Conservation (phyloP, 2,888 invertebrate genomes). For the Rotaria socialis region DNA sequence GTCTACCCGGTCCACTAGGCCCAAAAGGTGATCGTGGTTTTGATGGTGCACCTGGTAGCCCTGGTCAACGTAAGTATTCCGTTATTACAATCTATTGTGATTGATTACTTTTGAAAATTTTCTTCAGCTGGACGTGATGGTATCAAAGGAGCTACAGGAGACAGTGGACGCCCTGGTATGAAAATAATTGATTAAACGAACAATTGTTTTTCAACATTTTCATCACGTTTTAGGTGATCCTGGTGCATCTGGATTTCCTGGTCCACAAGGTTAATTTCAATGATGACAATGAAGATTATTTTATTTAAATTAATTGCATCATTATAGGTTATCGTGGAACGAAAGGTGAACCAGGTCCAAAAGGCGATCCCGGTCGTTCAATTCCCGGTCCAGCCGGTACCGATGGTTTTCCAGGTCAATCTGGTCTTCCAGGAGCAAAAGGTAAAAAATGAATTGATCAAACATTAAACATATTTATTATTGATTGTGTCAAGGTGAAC, state of each 20-base stretch:
- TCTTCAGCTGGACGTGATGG: constrained; percentile 48
- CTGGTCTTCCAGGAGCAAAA: constrained; percentile 47
- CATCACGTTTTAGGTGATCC: constrained; percentile 47
- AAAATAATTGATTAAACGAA: constrained; percentile 43
- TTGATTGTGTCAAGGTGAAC: constrained; percentile 38
- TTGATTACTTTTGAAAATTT: constrained; percentile 47
- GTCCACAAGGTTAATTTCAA: constrained; percentile 32
- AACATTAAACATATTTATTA: neutral
- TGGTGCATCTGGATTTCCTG: constrained; percentile 50
- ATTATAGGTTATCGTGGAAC: constrained; percentile 40
- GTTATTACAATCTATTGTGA: constrained; percentile 46
- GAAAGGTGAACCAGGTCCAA: constrained; percentile 41
- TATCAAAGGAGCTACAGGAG: constrained; percentile 51
- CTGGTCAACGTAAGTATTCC: constrained; percentile 48
- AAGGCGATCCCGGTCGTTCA: constrained; percentile 42
- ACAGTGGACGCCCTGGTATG: constrained; percentile 54
- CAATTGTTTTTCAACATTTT: neutral
- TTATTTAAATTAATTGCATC: neutral
- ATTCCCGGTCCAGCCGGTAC: constrained; percentile 47
- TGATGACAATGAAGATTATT: constrained; percentile 36
- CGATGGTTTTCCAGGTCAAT: constrained; percentile 48
- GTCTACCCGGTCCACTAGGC: constrained; percentile 46
- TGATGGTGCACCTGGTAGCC: constrained; percentile 50
- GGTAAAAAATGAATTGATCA: neutral
- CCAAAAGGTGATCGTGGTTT: constrained; percentile 48